Base-by-base conservation (phyloP, 2,888 invertebrate species). In the Endotricha flammealis region DNA sequence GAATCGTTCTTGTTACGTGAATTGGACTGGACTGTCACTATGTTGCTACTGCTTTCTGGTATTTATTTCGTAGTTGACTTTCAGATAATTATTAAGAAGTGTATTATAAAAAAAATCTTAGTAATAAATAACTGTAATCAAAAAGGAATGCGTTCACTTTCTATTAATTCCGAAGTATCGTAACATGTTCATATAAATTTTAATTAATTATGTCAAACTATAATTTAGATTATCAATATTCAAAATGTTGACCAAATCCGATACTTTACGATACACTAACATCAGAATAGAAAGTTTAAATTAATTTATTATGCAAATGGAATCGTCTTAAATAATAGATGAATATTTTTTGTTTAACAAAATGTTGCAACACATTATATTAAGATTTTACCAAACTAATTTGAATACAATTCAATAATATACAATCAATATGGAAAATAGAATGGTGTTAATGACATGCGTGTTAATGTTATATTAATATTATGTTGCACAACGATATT, bases 171-270 rank as follows among this genome's bases (percentile, higher is more conserved):
- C 22, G 7, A 20, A 12, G 20, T 12, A 22, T 22, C 22, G 31
- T 31, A 22, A 31, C 24, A 23, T 32, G 23, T 9, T 11, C 20
- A 7, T 32, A 32, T 32, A 32, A 23, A 32, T 32, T 23, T 32
- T 32, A 32, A 32, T 32, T 32, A 32, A 32, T 24, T 32, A 24
- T 24, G 32, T 30, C 11, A 17, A 32, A 12, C 23, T 23, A 32
- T 23, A 23, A 32, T 24, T 24, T 24, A 22, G 22, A 22, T 31
- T 31, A 31, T 31, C 13, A 23, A 23, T 23, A 31, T 31, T 31
- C 31, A 9, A 3, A 12, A 22, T 22, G 22, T 30, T 22, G 8
- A 12, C 12, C 12, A 12, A 31, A 23, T 31, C 31, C 22, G 23
- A 31, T 31, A 13, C 4, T 31, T 32, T 32, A 32, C 23, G 32